These are phyloP conservation scores for Taurulus bubalis DNA, from an alignment of 2,113 vertebrate genomes.

Conservation along the genomic window DNA sequence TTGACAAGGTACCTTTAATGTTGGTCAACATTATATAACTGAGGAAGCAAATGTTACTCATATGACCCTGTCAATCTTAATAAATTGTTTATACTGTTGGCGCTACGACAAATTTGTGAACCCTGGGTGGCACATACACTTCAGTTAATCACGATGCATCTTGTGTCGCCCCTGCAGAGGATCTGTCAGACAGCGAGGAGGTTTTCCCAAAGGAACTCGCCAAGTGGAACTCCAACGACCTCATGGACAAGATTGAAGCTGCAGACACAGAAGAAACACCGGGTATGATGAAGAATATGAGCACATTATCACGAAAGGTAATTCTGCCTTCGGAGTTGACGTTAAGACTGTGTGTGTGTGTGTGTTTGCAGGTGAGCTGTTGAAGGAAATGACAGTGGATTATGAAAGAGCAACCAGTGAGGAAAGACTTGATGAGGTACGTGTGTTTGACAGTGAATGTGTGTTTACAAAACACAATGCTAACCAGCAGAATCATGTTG, in stretches of 20 bases:
- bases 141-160: background rate
- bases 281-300: slow-evolving; percentile 76
- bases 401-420: slow-evolving; percentile 82
- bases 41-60: background rate
- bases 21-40: background rate
- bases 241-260: slow-evolving; percentile 95
- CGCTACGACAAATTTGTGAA: background rate
- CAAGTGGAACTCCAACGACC: slow-evolving; percentile 96
- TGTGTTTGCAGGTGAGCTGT: slow-evolving; percentile 83
- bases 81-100: background rate
- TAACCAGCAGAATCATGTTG: slow-evolving; percentile 25
- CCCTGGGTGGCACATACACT: background rate
- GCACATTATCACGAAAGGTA: background rate
- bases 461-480: background rate
- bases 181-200: slow-evolving; percentile 91
- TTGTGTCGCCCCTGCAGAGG: slow-evolving; percentile 83
- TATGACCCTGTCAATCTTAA: background rate
- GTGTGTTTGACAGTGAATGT: slow-evolving; percentile 38
- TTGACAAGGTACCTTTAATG: background rate
- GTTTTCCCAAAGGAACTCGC: slow-evolving; percentile 92
- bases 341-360: slow-evolving; percentile 17
- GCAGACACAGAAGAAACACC: slow-evolving; percentile 86
- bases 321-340: background rate
- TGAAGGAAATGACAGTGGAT: slow-evolving; percentile 85
- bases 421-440: slow-evolving; percentile 89